Conservation (phyloP, 2,888 invertebrate species). For the Megamerina dolium region DNA sequence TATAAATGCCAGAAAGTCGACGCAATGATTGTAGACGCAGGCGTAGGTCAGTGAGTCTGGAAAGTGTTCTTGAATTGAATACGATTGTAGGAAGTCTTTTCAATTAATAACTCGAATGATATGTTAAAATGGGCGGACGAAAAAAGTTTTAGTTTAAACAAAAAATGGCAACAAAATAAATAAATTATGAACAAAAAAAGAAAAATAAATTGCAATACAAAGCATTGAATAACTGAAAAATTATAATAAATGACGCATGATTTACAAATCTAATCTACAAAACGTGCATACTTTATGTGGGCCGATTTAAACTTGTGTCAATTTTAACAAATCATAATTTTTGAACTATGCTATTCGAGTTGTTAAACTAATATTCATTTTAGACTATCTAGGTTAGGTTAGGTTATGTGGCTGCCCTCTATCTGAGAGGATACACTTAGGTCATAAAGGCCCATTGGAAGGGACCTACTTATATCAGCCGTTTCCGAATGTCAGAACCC, state of each 20-base stretch:
- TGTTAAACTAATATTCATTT: too few species aligned
- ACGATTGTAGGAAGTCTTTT: slow-evolving; percentile 27
- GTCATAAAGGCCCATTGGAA: too few species aligned
- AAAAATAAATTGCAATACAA: not conserved
- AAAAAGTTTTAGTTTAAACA: slow-evolving; percentile 44
- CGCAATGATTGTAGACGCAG: slow-evolving; percentile 75
- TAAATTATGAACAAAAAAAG: not conserved
- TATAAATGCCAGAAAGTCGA: slow-evolving; percentile 75
- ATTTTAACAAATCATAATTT: too few species aligned
- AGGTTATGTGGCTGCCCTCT: too few species aligned
- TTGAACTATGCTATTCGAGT: too few species aligned
- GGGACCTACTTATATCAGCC: too few species aligned
- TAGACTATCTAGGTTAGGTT: too few species aligned
- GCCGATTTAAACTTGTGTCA: too few species aligned
- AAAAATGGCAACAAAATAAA: slow-evolving; percentile 29
- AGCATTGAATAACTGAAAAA: not conserved
- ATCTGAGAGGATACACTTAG: too few species aligned
- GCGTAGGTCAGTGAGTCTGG: slow-evolving; percentile 69
- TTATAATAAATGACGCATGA: not conserved
- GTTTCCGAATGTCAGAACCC: too few species aligned
- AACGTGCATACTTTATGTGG: too few species aligned
- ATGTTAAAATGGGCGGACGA: slow-evolving; percentile 48
- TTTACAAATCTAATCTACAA: too few species aligned
- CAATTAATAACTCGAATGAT: slow-evolving; percentile 25
- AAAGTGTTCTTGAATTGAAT: slow-evolving; percentile 46